Conservation (phyloP, 1,140 invertebrate genomes). For the Pseudomyrmex concolor region DNA sequence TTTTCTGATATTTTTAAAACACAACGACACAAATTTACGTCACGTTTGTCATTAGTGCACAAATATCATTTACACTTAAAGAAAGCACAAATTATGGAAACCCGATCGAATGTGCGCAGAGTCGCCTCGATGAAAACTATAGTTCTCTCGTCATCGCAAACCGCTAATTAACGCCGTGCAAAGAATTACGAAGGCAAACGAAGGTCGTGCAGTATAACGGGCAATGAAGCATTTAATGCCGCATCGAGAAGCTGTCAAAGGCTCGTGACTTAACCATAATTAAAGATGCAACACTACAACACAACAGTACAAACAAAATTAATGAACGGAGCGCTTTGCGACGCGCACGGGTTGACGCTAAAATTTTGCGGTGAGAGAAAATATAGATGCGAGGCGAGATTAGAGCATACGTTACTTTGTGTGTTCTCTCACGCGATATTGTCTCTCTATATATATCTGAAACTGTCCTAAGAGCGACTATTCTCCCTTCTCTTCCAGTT, state of each 20-base stretch:
- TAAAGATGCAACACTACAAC: slow-evolving; percentile 24
- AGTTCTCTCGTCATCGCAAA: background rate
- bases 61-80: background rate
- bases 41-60: background rate
- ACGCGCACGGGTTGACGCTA: background rate
- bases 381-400: slow-evolving; percentile 24
- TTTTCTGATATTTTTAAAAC: background rate
- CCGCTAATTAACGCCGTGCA: slow-evolving; percentile 27
- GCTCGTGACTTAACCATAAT: slow-evolving; percentile 36
- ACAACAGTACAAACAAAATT: slow-evolving; percentile 40
- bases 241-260: slow-evolving; percentile 40
- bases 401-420: slow-evolving; percentile 32
- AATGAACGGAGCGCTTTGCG: slow-evolving; percentile 20
- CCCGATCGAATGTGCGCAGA: slow-evolving; percentile 20
- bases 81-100: background rate
- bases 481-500: background rate
- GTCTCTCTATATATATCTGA: slow-evolving; percentile 41
- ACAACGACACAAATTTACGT: background rate
- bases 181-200: slow-evolving; percentile 35
- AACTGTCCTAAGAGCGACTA: background rate
- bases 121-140: slow-evolving; percentile 2
- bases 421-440: slow-evolving; percentile 19
- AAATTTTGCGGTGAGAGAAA: slow-evolving; percentile 30
- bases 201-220: background rate
- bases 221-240: slow-evolving; percentile 34